phyloP scores from a whole-genome alignment of 2,113 vertebrate species.

The Sinocyclocheilus maitianheensis region DNA sequence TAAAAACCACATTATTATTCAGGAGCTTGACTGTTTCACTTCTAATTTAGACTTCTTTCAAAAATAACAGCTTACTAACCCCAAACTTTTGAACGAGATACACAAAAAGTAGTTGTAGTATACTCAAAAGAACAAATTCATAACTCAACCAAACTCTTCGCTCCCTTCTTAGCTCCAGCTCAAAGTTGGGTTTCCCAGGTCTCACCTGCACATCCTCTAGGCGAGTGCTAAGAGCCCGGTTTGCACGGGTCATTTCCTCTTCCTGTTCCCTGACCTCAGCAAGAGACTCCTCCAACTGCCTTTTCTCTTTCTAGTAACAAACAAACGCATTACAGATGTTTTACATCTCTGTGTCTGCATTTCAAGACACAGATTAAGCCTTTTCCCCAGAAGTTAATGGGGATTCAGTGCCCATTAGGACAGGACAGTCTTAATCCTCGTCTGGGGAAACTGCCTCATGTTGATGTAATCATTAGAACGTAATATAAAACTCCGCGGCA shows the following conservation, averaged over 20 bases:
- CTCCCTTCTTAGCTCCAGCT: background rate
- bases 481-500: background rate
- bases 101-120: too few species aligned
- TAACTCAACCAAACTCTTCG: background rate
- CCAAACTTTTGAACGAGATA: background rate
- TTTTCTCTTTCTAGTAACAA: conserved; percentile 80
- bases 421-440: background rate
- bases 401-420: background rate
- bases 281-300: conserved; percentile 79
- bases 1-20: background rate
- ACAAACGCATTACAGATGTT: conserved; percentile 18
- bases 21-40: background rate
- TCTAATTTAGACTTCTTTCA: background rate
- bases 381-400: background rate
- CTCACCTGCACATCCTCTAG: conserved; percentile 85
- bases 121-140: background rate
- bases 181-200: background rate
- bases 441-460: background rate
- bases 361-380: conserved; percentile 7
- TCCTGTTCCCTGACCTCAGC: conserved; percentile 78
- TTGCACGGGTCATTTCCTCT: conserved; percentile 77
- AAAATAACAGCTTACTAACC: background rate
- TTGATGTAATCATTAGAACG: background rate
- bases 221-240: conserved; percentile 78
- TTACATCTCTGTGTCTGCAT: background rate